A percentile compares a stretch with the other conserved stretches of the same genome.
phyloP scores from a whole-genome alignment of 2,888 invertebrate species.

The Marasmarcha lunaedactyla region DNA sequence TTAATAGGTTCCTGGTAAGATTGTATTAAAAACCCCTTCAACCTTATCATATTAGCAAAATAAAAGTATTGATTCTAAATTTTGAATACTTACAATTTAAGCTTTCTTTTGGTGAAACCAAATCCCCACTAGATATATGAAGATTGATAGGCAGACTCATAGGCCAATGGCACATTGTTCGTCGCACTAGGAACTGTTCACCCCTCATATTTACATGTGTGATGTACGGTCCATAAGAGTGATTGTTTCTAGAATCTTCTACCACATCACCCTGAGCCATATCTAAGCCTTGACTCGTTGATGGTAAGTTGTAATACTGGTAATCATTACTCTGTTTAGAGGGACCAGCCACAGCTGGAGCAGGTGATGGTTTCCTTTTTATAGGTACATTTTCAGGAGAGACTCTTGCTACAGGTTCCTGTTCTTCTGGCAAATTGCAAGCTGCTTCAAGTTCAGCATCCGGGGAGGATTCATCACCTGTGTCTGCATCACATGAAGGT shows the following conservation, averaged over 20 bases:
- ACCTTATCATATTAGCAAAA: too few relatives aligned
- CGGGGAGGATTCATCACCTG: conserved; percentile 61
- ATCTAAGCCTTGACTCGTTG: conserved; percentile 38
- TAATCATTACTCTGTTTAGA: conserved; percentile 4
- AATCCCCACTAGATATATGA: conserved; percentile 71
- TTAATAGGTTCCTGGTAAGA: too few relatives aligned
- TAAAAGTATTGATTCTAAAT: too few relatives aligned
- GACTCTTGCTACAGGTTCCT: conserved; percentile 39
- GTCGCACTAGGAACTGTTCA: conserved; percentile 51
- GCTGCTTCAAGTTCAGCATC: conserved; percentile 50
- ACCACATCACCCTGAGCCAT: conserved; percentile 22
- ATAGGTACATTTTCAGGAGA: conserved; percentile 33
- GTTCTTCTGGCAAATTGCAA: conserved; percentile 44
- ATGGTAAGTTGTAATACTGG: conserved; percentile 34
- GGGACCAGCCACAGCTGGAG: conserved; percentile 22
- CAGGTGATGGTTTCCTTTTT: neutral
- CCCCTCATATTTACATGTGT: conserved; percentile 57
- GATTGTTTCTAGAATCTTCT: conserved; percentile 22
- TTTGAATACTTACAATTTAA: conserved; percentile 35
- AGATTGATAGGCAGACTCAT: conserved; percentile 51
- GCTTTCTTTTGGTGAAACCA: conserved; percentile 70
- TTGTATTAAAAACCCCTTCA: too few relatives aligned
- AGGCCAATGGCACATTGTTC: conserved; percentile 55
- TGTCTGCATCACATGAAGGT: conserved; percentile 74
- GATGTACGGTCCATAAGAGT: conserved; percentile 47